These are phyloP conservation scores for Cricetomys ansorgei DNA, from an alignment of 2,113 vertebrate genomes.

Conservation along the genomic window DNA sequence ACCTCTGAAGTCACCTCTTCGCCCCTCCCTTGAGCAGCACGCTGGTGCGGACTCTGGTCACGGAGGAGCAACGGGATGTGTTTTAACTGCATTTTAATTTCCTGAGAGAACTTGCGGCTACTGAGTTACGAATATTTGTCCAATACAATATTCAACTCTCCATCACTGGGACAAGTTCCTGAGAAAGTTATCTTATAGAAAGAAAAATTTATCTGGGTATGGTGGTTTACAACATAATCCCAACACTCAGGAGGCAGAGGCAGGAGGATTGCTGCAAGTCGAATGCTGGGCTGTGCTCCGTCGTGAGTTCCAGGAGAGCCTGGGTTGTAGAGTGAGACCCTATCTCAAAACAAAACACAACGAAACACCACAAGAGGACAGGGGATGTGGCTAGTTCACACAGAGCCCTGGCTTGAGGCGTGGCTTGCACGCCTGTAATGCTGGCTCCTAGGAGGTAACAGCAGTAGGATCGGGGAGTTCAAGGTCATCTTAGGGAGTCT, in stretches of 20 bases:
- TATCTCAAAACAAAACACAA: neutral
- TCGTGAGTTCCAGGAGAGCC: neutral
- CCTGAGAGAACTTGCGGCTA: neutral
- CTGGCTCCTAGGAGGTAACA: too few relatives aligned
- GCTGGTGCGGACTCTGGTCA: neutral
- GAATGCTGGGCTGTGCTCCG: neutral
- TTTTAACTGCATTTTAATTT: neutral
- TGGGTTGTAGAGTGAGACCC: neutral
- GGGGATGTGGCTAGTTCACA: neutral
- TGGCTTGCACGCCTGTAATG: too few relatives aligned
- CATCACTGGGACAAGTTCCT: neutral
- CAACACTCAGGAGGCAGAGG: neutral
- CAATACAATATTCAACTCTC: slow-evolving; percentile 22
- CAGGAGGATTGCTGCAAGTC: neutral
- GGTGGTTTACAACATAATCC: neutral
- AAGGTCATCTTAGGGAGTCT: too few relatives aligned
- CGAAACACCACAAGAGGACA: neutral
- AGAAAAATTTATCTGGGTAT: neutral
- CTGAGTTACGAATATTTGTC: slow-evolving; percentile 21
- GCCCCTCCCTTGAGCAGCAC: slow-evolving; percentile 2
- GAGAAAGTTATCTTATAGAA: neutral
- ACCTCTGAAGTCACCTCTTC: neutral
- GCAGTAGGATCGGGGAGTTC: too few relatives aligned
- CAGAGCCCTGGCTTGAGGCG: neutral
- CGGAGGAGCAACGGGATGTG: too few relatives aligned